phyloP scores from a whole-genome alignment of 2,797 vertebrate species.

The Anguilla megastoma region DNA sequence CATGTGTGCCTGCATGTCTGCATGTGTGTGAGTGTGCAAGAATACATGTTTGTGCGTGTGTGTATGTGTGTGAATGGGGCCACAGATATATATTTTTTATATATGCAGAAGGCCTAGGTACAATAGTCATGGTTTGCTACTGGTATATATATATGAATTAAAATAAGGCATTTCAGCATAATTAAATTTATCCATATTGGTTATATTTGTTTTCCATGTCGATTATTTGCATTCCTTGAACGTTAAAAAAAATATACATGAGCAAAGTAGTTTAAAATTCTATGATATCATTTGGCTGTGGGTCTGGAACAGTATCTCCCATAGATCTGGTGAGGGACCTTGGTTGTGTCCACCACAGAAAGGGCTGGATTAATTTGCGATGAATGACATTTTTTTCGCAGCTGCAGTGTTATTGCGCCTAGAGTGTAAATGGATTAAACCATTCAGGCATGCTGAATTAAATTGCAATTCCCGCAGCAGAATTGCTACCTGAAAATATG shows the following conservation, averaged over 20 bases:
- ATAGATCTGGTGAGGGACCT: slow-evolving; percentile 30
- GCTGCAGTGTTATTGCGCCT: slow-evolving; percentile 38
- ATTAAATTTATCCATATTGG: not conserved
- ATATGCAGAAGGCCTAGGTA: no score
- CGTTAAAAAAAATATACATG: not conserved
- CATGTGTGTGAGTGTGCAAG: no score
- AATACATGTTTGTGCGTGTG: no score
- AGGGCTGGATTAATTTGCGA: slow-evolving; percentile 45
- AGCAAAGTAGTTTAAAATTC: not conserved
- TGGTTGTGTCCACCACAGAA: slow-evolving; percentile 22
- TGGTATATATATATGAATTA: not conserved
- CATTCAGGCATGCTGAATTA: slow-evolving; percentile 41
- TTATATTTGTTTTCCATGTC: not conserved
- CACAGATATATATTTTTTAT: no score
- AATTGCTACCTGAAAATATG: slow-evolving; percentile 37
- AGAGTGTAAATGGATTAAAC: slow-evolving; percentile 48
- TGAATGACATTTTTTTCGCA: slow-evolving; percentile 49
- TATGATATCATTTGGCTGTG: slow-evolving; percentile 26
- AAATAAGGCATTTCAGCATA: not conserved
- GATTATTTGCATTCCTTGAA: not conserved
- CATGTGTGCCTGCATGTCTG: no score
- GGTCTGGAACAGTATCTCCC: slow-evolving; percentile 23
- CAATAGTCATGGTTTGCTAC: no score
- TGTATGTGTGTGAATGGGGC: no score
- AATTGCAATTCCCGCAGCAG: slow-evolving; percentile 39